A percentile compares a stretch with the other conserved stretches of the same genome.
Conservation (phyloP, 2,113 vertebrate species). For the Dicentrarchus labrax region DNA sequence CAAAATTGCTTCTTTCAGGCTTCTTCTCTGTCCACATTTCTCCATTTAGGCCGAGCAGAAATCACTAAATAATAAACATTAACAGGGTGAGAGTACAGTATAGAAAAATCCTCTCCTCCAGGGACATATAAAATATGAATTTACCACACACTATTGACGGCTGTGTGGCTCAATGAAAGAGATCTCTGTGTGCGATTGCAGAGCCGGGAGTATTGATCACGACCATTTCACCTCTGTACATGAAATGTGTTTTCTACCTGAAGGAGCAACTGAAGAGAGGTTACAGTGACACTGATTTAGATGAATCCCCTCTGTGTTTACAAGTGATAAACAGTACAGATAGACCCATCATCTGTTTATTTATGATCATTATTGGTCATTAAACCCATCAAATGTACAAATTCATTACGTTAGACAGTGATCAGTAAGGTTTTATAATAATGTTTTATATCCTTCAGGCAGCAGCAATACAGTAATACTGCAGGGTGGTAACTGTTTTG, state of each 20-base stretch:
- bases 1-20: neutral
- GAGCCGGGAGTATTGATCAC: constrained; percentile 56
- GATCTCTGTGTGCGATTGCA: constrained; percentile 15
- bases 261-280: neutral
- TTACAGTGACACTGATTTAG: neutral
- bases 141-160: neutral
- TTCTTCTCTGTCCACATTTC: neutral
- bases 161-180: constrained; percentile 9
- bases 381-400: neutral
- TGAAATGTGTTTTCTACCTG: constrained; percentile 27
- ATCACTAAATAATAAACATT: neutral
- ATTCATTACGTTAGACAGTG: neutral
- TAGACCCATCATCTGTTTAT: neutral
- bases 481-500: neutral
- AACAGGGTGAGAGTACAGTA: neutral
- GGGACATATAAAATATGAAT: constrained; percentile 14
- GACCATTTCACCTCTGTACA: constrained; percentile 27
- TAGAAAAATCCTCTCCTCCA: neutral
- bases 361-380: neutral
- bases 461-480: neutral
- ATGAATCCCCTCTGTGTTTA: too few relatives aligned
- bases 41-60: neutral
- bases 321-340: neutral
- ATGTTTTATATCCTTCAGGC: neutral
- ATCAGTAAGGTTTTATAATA: neutral